Conservation (phyloP, 2,888 invertebrate genomes). For the Aleiodes leptofemur region DNA sequence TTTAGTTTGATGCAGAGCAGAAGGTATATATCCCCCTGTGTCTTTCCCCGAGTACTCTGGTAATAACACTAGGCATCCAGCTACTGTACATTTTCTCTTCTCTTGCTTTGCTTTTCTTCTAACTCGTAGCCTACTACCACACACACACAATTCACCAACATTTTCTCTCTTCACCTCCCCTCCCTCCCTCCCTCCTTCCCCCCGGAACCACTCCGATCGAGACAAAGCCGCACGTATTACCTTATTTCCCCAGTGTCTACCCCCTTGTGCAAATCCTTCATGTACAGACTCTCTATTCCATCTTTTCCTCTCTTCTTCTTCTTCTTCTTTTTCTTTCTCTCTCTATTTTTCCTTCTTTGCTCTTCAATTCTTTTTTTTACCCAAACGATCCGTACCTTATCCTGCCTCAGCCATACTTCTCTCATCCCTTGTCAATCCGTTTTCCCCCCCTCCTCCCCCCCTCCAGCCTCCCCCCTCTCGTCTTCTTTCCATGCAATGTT, state of each 20-base stretch:
- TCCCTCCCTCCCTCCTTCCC: not conserved
- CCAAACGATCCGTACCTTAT: slow-evolving; percentile 28
- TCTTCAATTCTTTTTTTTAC: slow-evolving; percentile 35
- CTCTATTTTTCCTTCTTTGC: slow-evolving; percentile 26
- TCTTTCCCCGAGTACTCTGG: slow-evolving; percentile 27
- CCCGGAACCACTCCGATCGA: slow-evolving; percentile 61
- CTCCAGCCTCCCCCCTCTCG: slow-evolving; percentile 30
- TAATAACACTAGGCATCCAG: slow-evolving; percentile 37
- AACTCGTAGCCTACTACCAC: slow-evolving; percentile 32
- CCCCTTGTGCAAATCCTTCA: slow-evolving; percentile 65
- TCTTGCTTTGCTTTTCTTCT: slow-evolving; percentile 52
- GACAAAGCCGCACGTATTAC: slow-evolving; percentile 70
- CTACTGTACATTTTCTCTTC: slow-evolving; percentile 44
- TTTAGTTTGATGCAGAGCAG: slow-evolving; percentile 36
- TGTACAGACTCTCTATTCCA: slow-evolving; percentile 56
- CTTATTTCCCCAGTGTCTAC: slow-evolving; percentile 70
- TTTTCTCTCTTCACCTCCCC: not conserved
- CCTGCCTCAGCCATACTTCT: slow-evolving; percentile 33
- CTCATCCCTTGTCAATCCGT: slow-evolving; percentile 22
- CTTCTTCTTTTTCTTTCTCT: slow-evolving; percentile 23
- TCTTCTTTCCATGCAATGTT: slow-evolving; percentile 42
- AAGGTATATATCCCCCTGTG: slow-evolving; percentile 28
- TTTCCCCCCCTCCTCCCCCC: slow-evolving; percentile 34
- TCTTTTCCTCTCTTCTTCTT: slow-evolving; percentile 32
- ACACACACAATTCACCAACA: slow-evolving; percentile 17